phyloP scores from a whole-genome alignment of 2,888 invertebrate species.

The Hyppa rectilinea region DNA sequence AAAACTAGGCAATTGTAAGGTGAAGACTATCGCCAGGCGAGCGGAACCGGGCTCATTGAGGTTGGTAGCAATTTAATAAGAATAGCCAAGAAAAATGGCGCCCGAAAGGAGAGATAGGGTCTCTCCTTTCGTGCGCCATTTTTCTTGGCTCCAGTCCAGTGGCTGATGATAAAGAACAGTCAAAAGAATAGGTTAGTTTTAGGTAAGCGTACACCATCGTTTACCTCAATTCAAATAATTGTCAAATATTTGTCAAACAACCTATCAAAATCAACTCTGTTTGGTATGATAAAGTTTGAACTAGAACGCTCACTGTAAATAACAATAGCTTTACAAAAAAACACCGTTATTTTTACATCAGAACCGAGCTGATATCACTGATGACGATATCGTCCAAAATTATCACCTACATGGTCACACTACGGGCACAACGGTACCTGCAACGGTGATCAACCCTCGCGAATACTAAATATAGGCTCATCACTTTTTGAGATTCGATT shows the following conservation, averaged over 20 bases:
- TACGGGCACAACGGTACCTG: conserved; percentile 57
- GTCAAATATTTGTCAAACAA: background rate
- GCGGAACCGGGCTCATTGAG: background rate
- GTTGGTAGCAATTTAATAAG: background rate
- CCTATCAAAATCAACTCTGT: conserved; percentile 16
- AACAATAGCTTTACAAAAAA: conserved; percentile 48
- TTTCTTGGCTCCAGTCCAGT: too few species aligned
- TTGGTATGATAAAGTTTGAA: conserved; percentile 5
- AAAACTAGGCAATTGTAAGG: background rate
- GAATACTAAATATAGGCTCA: conserved; percentile 48
- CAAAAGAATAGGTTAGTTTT: background rate
- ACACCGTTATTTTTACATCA: conserved; percentile 60
- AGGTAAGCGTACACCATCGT: background rate
- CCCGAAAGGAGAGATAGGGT: too few species aligned
- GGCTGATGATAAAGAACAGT: too few species aligned
- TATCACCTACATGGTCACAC: conserved; percentile 59
- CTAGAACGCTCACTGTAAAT: conserved; percentile 31
- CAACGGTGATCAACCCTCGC: conserved; percentile 63
- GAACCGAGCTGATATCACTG: conserved; percentile 48
- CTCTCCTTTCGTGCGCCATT: too few species aligned
- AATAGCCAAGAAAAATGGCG: background rate
- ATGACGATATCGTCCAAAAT: conserved; percentile 60
- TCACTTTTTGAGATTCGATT: conserved; percentile 18
- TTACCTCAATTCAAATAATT: background rate
- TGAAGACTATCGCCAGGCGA: background rate